Evolutionary conservation across 2,113 vertebrate genomes (phyloP).

Genomic region (Oncorhynchus gorbuscha): DNA sequence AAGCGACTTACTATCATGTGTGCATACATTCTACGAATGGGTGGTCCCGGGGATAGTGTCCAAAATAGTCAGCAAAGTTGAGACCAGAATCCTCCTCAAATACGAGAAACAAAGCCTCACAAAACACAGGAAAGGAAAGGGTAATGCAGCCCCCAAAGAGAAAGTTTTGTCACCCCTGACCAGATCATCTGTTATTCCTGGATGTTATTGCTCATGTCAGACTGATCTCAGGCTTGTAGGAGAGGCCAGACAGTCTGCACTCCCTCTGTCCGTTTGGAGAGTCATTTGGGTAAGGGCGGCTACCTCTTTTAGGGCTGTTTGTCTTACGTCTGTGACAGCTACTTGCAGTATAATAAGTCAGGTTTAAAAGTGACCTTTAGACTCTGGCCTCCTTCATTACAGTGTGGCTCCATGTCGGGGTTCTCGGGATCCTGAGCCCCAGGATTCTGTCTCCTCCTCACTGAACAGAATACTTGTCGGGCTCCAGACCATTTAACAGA

Average conservation of each 20-base stretch:
- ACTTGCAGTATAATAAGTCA: neutral
- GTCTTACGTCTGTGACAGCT: constrained; percentile 1
- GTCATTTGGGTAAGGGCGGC: neutral
- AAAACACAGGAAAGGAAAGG: constrained; percentile 52
- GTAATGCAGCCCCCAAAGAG: constrained; percentile 28
- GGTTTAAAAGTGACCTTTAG: constrained; percentile 9
- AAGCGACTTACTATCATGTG: too few species aligned
- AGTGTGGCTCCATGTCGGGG: neutral
- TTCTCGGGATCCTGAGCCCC: neutral
- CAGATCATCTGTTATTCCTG: constrained; percentile 19
- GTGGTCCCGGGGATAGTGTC: neutral
- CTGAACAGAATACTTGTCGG: neutral
- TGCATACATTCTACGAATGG: too few species aligned
- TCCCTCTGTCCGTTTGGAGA: neutral
- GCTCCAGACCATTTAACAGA: constrained; percentile 16
- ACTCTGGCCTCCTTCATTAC: neutral
- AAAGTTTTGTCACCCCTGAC: constrained; percentile 34
- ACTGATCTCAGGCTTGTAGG: constrained; percentile 10
- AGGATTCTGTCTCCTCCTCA: constrained; percentile 10
- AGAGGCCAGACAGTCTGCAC: constrained; percentile 6
- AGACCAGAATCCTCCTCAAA: constrained; percentile 40
- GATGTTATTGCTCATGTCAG: constrained; percentile 24
- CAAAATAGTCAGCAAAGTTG: constrained; percentile 36
- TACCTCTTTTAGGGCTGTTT: neutral
- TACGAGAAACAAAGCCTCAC: constrained; percentile 38